Conservation (phyloP, 2,113 vertebrate species). For the Charina bottae region DNA sequence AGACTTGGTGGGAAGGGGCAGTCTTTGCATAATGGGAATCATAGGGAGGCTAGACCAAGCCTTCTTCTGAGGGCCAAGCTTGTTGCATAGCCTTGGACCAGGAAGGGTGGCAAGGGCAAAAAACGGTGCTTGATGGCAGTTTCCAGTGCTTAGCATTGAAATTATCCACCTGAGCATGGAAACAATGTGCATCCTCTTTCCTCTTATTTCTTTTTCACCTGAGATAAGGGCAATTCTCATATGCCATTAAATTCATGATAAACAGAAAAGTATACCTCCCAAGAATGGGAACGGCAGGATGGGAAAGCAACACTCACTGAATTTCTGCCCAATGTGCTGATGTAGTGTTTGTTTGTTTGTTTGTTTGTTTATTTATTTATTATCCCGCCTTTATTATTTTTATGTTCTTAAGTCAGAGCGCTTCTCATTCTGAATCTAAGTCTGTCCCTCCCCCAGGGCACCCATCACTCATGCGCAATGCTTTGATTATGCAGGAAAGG, state of each 20-base stretch:
- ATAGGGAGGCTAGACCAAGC: not conserved
- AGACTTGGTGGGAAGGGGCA: not conserved
- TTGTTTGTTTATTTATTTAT: too few species aligned
- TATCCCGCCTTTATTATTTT: too few species aligned
- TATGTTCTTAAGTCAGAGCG: not conserved
- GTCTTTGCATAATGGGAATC: not conserved
- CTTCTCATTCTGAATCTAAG: not conserved
- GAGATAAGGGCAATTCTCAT: not conserved
- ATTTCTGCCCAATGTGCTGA: not conserved
- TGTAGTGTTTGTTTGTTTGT: not conserved
- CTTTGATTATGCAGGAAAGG: not conserved
- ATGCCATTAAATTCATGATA: not conserved
- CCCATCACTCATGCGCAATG: not conserved
- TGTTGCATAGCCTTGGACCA: not conserved
- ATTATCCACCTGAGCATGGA: not conserved
- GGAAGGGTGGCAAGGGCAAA: not conserved
- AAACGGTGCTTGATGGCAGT: not conserved
- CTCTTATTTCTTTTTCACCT: not conserved
- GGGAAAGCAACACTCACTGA: not conserved
- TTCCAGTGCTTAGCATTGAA: not conserved
- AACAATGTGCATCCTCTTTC: not conserved
- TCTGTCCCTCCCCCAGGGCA: too few species aligned
- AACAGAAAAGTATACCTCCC: not conserved
- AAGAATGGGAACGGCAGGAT: not conserved
- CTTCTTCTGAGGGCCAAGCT: not conserved